phyloP scores from a whole-genome alignment of 1,140 invertebrate species.

The Bombus vancouverensis region DNA sequence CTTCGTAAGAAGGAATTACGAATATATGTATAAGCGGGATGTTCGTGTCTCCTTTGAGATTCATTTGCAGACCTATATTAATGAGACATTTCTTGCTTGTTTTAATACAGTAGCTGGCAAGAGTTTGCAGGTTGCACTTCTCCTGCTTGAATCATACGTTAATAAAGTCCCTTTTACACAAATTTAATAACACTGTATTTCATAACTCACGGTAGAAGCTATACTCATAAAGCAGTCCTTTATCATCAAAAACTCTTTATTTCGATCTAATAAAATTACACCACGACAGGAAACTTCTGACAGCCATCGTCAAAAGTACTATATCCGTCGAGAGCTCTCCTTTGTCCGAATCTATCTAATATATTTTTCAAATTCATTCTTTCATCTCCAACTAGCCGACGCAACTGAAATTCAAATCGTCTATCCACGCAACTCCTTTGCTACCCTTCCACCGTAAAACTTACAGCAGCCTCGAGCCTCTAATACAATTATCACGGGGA shows the following conservation, averaged over 20 bases:
- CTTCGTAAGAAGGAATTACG: no score
- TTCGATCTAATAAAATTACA: not conserved
- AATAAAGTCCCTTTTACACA: not conserved
- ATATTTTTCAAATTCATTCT: not conserved
- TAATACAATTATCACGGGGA: constrained; percentile 59
- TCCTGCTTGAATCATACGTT: not conserved
- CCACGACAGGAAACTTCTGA: not conserved
- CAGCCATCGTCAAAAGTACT: not conserved
- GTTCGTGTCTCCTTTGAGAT: not conserved
- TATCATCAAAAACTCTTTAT: not conserved
- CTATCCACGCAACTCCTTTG: not conserved
- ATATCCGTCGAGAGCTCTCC: not conserved
- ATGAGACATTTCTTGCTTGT: not conserved
- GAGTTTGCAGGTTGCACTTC: not conserved
- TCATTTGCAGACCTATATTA: not conserved
- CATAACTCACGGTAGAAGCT: not conserved
- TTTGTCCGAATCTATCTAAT: not conserved
- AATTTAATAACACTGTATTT: not conserved
- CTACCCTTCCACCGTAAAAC: not conserved
- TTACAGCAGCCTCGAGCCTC: constrained; percentile 4
- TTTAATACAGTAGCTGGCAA: not conserved
- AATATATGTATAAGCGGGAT: no score
- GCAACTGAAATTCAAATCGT: not conserved
- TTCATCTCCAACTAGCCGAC: not conserved
- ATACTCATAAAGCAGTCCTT: not conserved